Percentiles rank a stretch among this genome's conserved stretches.
phyloP scores from a whole-genome alignment of 2,888 invertebrate genomes.

The Eulithis testata region DNA sequence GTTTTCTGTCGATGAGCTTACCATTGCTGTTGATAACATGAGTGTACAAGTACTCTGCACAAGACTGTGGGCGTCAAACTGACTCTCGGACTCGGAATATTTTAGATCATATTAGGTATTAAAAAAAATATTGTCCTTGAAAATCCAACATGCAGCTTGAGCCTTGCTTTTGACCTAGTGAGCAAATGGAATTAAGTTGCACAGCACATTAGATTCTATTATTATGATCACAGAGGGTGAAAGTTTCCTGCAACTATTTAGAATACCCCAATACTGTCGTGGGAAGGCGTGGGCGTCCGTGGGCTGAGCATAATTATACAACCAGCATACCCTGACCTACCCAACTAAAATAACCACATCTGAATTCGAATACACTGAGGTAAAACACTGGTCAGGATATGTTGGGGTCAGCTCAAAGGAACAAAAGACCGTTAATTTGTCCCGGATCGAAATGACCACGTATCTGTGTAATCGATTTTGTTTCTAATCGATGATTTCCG shows the following conservation, averaged over 20 bases:
- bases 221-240: conserved; percentile 54
- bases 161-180: background rate
- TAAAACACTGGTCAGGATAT: conserved; percentile 38
- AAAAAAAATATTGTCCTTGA: no score
- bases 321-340: conserved; percentile 51
- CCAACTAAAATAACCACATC: conserved; percentile 20
- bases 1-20: background rate
- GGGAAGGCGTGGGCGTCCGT: conserved; percentile 69
- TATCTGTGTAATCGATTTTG: conserved; percentile 57
- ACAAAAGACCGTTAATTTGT: conserved; percentile 60
- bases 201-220: background rate
- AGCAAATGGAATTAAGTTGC: background rate
- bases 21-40: background rate
- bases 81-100: no score
- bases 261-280: conserved; percentile 45
- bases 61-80: no score
- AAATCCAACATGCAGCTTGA: no score
- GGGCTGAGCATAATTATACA: conserved; percentile 63
- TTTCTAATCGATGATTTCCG: conserved; percentile 40
- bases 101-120: no score
- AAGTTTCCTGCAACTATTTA: conserved; percentile 61
- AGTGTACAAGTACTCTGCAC: no score
- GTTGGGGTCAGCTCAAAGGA: conserved; percentile 47
- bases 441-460: conserved; percentile 54
- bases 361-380: background rate